A percentile compares a stretch with the other conserved stretches of the same genome.
phyloP scores from a whole-genome alignment of 2,113 vertebrate species.

The Bambusicola thoracicus region DNA sequence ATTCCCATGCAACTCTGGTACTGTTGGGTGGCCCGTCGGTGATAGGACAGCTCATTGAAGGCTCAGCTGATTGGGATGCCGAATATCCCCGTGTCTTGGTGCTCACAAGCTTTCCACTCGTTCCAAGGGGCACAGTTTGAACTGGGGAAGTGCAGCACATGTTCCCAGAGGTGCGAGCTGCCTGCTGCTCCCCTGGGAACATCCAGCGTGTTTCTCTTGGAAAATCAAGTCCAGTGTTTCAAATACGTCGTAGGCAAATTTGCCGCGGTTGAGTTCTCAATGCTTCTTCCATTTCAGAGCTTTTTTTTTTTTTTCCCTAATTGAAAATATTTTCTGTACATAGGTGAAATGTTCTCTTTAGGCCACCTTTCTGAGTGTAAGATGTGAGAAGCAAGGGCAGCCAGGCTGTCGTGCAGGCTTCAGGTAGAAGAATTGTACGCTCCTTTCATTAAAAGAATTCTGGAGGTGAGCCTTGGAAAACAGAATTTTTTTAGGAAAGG shows the following conservation, averaged over 20 bases:
- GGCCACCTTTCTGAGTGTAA: neutral
- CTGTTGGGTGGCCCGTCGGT: neutral
- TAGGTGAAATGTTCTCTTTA: neutral
- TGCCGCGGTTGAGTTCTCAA: neutral
- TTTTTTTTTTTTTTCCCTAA: neutral
- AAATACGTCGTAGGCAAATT: neutral
- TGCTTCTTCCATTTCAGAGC: neutral
- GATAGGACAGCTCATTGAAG: fast-evolving
- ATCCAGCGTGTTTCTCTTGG: neutral
- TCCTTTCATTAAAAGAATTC: neutral
- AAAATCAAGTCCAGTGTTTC: neutral
- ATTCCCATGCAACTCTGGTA: neutral
- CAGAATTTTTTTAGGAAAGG: neutral
- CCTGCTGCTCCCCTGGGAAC: neutral
- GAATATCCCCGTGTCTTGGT: neutral
- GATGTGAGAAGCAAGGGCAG: neutral
- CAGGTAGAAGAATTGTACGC: fast-evolving
- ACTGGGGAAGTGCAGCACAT: neutral
- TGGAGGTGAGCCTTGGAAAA: neutral
- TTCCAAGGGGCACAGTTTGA: neutral
- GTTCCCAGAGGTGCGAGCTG: constrained; percentile 34
- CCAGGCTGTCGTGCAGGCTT: neutral
- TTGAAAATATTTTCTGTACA: neutral
- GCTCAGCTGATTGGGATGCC: neutral
- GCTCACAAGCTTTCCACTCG: neutral